Evolutionary conservation across 2,797 vertebrate genomes (phyloP).

Genomic region (Eospalax fontanierii): DNA sequence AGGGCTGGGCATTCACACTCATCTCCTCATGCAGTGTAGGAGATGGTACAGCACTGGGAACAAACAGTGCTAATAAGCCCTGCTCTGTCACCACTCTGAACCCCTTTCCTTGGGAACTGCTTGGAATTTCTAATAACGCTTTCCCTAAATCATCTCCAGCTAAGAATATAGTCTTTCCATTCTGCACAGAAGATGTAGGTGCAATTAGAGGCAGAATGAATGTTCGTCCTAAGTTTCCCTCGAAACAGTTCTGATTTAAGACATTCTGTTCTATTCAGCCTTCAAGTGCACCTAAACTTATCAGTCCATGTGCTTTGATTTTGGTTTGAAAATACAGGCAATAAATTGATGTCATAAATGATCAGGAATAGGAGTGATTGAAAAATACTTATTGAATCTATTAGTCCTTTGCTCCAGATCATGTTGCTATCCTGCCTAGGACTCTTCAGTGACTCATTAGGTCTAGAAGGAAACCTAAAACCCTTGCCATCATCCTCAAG

Average conservation of each 20-base stretch:
- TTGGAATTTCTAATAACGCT: not conserved
- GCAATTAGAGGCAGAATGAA: not conserved
- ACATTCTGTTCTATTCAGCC: not conserved
- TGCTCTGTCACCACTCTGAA: not conserved
- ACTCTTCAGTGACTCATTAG: not conserved
- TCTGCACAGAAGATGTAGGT: not conserved
- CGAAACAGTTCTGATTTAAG: not conserved
- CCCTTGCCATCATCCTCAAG: not conserved
- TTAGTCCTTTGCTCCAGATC: not conserved
- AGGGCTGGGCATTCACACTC: not conserved
- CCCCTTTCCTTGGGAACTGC: not conserved
- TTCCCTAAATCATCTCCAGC: not conserved
- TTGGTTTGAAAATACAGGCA: not conserved
- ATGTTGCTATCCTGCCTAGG: not conserved
- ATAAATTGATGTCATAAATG: not conserved
- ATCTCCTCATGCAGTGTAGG: not conserved
- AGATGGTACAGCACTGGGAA: not conserved
- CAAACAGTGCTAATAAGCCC: not conserved
- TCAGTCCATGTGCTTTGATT: not conserved
- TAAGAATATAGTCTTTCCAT: slow-evolving; percentile 11
- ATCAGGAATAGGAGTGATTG: not conserved
- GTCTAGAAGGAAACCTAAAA: slow-evolving; percentile 11
- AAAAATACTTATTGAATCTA: not conserved
- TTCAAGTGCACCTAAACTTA: not conserved
- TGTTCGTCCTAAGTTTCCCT: not conserved